Evolutionary conservation across 2,113 vertebrate species (phyloP).

Genomic region (Halcyon senegalensis): DNA sequence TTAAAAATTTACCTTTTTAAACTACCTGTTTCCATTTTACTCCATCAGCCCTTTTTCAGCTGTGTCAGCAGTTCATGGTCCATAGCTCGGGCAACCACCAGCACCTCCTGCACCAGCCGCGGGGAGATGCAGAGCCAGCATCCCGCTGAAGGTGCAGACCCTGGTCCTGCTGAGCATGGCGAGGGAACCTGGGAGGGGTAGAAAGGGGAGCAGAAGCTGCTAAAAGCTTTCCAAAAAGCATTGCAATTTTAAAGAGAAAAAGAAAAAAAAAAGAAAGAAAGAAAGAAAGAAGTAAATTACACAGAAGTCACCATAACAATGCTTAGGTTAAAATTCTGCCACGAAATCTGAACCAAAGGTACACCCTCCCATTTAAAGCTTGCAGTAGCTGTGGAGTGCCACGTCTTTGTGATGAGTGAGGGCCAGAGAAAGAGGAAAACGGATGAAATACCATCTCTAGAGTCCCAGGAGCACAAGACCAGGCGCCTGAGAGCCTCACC

Average conservation of each 20-base stretch:
- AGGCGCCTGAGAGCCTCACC: neutral
- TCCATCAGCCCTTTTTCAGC: neutral
- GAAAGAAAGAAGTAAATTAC: neutral
- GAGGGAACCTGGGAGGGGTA: neutral
- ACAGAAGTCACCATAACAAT: neutral
- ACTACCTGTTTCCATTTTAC: rapidly evolving
- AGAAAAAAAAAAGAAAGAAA: no score
- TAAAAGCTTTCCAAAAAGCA: neutral
- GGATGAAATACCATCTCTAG: neutral
- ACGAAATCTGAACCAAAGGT: neutral
- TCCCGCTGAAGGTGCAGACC: neutral
- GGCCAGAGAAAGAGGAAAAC: neutral
- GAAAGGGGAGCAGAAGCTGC: rapidly evolving
- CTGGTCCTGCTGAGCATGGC: rapidly evolving
- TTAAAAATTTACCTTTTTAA: rapidly evolving
- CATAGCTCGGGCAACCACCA: rapidly evolving
- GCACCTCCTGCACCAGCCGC: rapidly evolving
- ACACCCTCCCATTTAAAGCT: neutral
- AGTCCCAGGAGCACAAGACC: neutral
- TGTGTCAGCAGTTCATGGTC: rapidly evolving
- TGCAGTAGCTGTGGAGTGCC: neutral
- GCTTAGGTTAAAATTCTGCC: neutral
- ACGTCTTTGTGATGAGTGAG: rapidly evolving
- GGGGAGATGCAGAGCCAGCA: neutral
- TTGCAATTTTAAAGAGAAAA: neutral